Evolutionary conservation across 2,797 vertebrate species (phyloP).

Genomic region (Oreortyx pictus): DNA sequence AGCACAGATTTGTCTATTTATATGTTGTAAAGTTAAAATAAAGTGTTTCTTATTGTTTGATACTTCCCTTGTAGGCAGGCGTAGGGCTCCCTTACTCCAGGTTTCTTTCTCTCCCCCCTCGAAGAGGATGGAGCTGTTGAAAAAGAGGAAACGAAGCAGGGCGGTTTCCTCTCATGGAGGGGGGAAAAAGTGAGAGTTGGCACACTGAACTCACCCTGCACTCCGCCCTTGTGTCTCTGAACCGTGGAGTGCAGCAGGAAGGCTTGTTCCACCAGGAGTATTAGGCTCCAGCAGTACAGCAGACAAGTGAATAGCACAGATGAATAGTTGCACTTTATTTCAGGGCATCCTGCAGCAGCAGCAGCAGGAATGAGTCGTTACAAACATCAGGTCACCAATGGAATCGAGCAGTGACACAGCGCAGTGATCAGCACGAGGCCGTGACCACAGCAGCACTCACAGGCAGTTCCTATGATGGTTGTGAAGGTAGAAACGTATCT

Average conservation of each 20-base stretch:
- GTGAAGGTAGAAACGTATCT: neutral
- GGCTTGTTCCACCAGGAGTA: neutral
- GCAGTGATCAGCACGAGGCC: neutral
- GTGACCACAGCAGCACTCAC: neutral
- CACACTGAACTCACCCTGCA: too few species aligned
- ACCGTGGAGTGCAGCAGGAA: neutral
- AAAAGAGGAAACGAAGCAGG: neutral
- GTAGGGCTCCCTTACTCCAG: neutral
- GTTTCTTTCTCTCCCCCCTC: neutral
- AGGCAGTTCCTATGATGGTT: neutral
- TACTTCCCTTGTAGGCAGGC: conserved; percentile 76
- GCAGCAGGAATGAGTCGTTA: conserved; percentile 15
- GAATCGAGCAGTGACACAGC: neutral
- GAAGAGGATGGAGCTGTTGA: neutral
- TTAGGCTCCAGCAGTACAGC: neutral
- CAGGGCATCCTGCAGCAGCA: conserved; percentile 42
- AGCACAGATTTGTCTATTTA: conserved; percentile 87
- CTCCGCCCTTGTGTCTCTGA: neutral
- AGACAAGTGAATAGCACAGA: neutral
- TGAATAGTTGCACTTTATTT: conserved; percentile 77
- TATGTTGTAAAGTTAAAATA: conserved; percentile 88
- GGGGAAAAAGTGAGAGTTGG: neutral
- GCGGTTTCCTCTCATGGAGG: neutral
- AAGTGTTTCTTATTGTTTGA: conserved; percentile 87
- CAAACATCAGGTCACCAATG: conserved; percentile 18